Evolutionary conservation across 2,888 invertebrate genomes (phyloP).

Genomic region (Anticlea derivata): DNA sequence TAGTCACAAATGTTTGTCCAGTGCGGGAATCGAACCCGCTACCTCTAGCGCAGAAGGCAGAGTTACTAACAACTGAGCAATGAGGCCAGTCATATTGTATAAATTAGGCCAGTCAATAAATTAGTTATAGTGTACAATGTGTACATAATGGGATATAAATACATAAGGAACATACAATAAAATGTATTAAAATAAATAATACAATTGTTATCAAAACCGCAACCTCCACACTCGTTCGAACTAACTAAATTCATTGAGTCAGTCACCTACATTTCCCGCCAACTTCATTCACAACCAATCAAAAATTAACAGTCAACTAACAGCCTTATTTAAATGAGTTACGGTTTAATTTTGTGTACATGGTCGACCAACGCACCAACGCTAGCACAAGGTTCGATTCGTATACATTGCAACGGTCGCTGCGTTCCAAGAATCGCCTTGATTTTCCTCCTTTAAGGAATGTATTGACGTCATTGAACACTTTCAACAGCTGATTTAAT

Average conservation of each 20-base stretch:
- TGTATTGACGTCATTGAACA: slow-evolving; percentile 69
- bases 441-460: slow-evolving; percentile 77
- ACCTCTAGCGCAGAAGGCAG: too few relatives aligned
- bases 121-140: too few relatives aligned
- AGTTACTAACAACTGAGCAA: too few relatives aligned
- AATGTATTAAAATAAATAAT: neutral
- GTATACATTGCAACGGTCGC: slow-evolving; percentile 74
- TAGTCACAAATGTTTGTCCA: too few relatives aligned
- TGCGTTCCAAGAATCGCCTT: slow-evolving; percentile 69
- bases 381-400: slow-evolving; percentile 22
- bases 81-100: too few relatives aligned
- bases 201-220: neutral
- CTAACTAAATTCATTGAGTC: slow-evolving; percentile 10
- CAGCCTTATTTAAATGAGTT: neutral
- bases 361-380: neutral
- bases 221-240: neutral
- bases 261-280: slow-evolving; percentile 16
- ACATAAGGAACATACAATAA: too few relatives aligned
- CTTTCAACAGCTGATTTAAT: slow-evolving; percentile 1
- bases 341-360: neutral
- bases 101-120: too few relatives aligned
- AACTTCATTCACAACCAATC: slow-evolving; percentile 9
- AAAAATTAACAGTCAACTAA: neutral
- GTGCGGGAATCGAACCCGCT: too few relatives aligned
- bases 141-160: too few relatives aligned